Evolutionary conservation across 2,113 vertebrate species (phyloP), one percentile per base, ranked within the genome.

Genomic region (Nasalis larvatus): DNA sequence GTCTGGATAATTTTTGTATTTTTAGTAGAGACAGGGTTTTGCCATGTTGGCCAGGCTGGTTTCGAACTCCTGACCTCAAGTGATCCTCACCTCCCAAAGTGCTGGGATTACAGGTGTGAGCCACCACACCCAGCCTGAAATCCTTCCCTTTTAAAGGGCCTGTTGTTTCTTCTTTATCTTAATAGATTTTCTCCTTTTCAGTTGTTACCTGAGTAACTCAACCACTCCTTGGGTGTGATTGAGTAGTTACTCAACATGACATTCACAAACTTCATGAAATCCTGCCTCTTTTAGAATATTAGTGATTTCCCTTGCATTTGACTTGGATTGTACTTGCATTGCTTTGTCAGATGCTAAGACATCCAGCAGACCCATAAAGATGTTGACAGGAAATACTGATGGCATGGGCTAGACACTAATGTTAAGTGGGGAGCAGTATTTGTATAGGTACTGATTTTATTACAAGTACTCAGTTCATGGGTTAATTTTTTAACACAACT

Each of bases 51-150:
- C 12, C 11, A 13, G 12, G 30, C 60, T 63, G 27, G 27, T 63
- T 30, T 63, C 12, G 1, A 63, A 32, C 60, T 63, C 27, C 27
- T 30, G 27, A 63, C 60, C 60, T 63, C 60, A 32, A 32, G 60
- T 63, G 60, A 63, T 63, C 60, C 27, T 63, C 60, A 32, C 27
- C 60, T 63, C 27, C 60, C 60, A 14, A 63, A 63, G 27, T 32
- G 27, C 60, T 63, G 27, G 60, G 0, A 32, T 63, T 63, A 63
- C 12, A 32, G 60, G 27, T 0, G 0, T 63, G 5, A 63, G 60
- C 27, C 25, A 63, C 25, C 0, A 0, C 10, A 4, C 58, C 60
- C 5, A 6, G 27, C 27, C 3, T 49, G 45, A 45, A 56, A 25
- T 40, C 20, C 32, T 89, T 42, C 63, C 35, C 8, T 80, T 63